Percentiles rank a stretch among this genome's conserved stretches.
Evolutionary conservation across 2,113 vertebrate species (phyloP).

Genomic region (Myotis yumanensis): DNA sequence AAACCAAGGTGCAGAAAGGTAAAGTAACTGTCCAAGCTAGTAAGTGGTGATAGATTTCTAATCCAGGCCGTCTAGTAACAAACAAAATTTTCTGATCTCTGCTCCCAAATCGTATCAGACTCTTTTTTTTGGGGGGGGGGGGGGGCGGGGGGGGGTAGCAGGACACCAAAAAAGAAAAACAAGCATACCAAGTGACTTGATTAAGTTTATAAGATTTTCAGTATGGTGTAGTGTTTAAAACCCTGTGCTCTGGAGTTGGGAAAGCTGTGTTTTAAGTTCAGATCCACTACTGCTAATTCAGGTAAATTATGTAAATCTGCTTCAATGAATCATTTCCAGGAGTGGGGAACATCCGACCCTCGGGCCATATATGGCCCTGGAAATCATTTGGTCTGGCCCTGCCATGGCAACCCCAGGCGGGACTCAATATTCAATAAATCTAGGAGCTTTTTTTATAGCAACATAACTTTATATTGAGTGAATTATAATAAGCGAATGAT

Average conservation of each 20-base stretch:
- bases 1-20: neutral
- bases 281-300: neutral
- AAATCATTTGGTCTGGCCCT: no score
- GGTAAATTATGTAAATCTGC: neutral
- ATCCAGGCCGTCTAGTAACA: neutral
- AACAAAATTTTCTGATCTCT: slow-evolving; percentile 28
- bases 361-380: no score
- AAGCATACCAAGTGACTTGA: neutral
- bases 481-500: no score
- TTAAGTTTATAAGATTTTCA: neutral
- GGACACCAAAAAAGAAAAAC: neutral
- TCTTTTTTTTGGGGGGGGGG: neutral
- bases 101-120: neutral
- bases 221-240: neutral
- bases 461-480: no score
- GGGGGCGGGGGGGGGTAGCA: fast-evolving
- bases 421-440: no score
- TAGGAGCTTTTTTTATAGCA: no score
- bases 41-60: neutral
- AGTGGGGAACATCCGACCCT: no score
- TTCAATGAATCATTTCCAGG: neutral
- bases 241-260: neutral
- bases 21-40: neutral
- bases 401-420: no score
- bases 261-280: slow-evolving; percentile 12